These are phyloP conservation scores for Abrostola triplasia DNA, from an alignment of 2,888 invertebrate species.

Conservation along the genomic window DNA sequence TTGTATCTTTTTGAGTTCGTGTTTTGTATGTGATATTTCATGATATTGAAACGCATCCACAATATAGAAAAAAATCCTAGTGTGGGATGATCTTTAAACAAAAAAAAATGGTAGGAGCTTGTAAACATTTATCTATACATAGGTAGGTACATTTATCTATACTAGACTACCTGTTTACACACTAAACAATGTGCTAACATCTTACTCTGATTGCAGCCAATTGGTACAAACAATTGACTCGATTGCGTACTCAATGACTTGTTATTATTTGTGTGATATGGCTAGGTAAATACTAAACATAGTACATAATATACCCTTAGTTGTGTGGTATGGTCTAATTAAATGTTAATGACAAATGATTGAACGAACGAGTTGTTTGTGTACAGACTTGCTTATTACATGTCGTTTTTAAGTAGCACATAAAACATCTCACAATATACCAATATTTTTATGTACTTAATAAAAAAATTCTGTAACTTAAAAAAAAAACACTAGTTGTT, in stretches of 20 bases:
- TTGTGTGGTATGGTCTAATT: slow-evolving; percentile 11
- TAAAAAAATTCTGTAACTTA: too few species aligned
- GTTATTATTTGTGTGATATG: neutral
- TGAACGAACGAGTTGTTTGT: slow-evolving; percentile 13
- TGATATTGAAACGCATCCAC: too few species aligned
- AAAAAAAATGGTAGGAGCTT: too few species aligned
- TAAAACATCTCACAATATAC: too few species aligned
- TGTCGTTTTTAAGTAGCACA: slow-evolving; percentile 4
- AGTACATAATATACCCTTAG: neutral
- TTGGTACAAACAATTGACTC: neutral
- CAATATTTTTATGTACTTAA: too few species aligned
- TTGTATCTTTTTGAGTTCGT: too few species aligned
- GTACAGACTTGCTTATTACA: neutral
- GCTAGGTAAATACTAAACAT: neutral
- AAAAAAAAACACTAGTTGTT: too few species aligned
- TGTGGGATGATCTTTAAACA: too few species aligned
- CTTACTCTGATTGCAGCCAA: neutral
- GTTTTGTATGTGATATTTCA: too few species aligned
- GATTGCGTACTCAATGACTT: slow-evolving; percentile 1
- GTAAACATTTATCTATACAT: too few species aligned
- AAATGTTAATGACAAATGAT: slow-evolving; percentile 8
- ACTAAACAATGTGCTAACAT: neutral
- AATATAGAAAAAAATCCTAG: too few species aligned
- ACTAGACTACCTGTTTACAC: neutral
- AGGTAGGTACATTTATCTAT: too few species aligned